Conservation (phyloP, 2,888 invertebrate species). For the Antheraea yamamai region DNA sequence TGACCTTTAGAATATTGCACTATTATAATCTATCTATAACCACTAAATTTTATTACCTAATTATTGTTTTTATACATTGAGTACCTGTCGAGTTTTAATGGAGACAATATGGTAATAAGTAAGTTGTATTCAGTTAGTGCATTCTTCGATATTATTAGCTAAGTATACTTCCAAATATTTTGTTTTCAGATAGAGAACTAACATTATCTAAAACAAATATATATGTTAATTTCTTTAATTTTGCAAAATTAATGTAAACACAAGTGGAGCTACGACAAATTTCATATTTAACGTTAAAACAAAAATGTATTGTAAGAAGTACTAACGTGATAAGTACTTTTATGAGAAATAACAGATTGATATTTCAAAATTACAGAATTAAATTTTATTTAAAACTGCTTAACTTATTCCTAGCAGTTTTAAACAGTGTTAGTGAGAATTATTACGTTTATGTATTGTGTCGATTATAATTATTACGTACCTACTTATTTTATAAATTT, state of each 20-base stretch:
- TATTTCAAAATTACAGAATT: not conserved
- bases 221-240: not conserved
- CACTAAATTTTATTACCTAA: constrained; percentile 20
- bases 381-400: not conserved
- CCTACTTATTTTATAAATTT: not conserved
- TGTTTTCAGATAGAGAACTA: not conserved
- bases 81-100: not conserved
- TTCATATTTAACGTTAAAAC: not conserved
- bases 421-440: not conserved
- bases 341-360: too few relatives aligned
- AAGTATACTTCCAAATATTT: not conserved
- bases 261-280: not conserved
- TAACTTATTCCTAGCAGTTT: not conserved
- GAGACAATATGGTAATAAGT: not conserved
- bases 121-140: not conserved
- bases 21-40: constrained; percentile 28
- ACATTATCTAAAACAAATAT: not conserved
- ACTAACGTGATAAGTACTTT: not conserved
- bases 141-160: not conserved
- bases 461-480: not conserved
- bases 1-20: constrained; percentile 38
- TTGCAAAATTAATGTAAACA: not conserved
- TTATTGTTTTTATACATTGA: not conserved
- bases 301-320: not conserved
- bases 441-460: not conserved